Conservation (phyloP, 2,888 invertebrate species). For the Ctenicera cuprea region DNA sequence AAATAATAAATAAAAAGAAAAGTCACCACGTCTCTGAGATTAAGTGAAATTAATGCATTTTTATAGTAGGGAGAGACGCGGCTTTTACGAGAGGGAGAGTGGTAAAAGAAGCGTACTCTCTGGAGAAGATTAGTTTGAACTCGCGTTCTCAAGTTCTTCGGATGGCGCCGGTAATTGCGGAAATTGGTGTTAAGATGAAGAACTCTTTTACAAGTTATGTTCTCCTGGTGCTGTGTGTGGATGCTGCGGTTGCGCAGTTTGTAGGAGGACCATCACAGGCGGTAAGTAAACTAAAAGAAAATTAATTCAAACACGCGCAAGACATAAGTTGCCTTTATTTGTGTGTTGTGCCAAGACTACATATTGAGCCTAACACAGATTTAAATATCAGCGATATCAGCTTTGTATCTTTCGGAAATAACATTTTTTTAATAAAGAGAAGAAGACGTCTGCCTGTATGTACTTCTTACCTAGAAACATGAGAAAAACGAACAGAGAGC, state of each 20-base stretch:
- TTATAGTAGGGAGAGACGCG: constrained; percentile 44
- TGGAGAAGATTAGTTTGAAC: constrained; percentile 57
- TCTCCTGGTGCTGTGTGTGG: constrained; percentile 63
- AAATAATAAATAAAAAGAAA: constrained; percentile 39
- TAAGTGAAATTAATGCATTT: constrained; percentile 45
- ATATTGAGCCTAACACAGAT: too few species aligned
- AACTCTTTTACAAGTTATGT: constrained; percentile 62
- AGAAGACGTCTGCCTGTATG: too few species aligned
- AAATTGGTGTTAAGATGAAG: constrained; percentile 60
- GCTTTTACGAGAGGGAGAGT: constrained; percentile 56
- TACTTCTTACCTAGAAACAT: too few species aligned
- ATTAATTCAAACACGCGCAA: constrained; percentile 11
- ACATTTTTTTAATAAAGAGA: too few species aligned
- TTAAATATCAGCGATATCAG: too few species aligned
- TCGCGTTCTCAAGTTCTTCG: constrained; percentile 44
- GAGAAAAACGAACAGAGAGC: too few species aligned
- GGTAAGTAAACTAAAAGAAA: constrained; percentile 57
- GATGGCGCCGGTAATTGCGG: constrained; percentile 37
- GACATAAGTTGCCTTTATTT: background rate
- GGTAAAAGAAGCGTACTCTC: constrained; percentile 57
- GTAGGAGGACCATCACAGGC: constrained; percentile 60
- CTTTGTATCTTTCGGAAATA: too few species aligned
- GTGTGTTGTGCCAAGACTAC: too few species aligned
- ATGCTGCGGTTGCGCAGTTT: constrained; percentile 65
- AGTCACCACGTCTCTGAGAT: constrained; percentile 21